Evolutionary conservation across 1,140 invertebrate species (phyloP).

Genomic region (Leptonema lineaticorne): DNA sequence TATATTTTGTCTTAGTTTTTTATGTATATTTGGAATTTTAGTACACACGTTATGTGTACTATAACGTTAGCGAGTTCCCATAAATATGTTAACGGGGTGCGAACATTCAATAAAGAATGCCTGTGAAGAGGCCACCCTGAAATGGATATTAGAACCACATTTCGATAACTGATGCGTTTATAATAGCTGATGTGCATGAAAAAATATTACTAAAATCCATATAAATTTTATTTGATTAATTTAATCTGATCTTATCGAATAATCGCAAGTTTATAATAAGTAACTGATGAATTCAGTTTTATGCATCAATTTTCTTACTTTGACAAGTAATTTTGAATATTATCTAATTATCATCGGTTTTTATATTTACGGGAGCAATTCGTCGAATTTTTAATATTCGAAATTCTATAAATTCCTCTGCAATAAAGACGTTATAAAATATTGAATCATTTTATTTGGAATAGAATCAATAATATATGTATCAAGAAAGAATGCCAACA

Average conservation of each 20-base stretch:
- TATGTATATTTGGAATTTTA: background rate
- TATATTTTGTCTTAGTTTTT: too few relatives aligned
- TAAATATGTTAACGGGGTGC: constrained; percentile 36
- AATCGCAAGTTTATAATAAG: too few relatives aligned
- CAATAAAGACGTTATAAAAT: constrained; percentile 12
- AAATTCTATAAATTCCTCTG: constrained; percentile 5
- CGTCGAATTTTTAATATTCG: background rate
- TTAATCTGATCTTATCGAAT: too few relatives aligned
- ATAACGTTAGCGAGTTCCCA: constrained; percentile 6
- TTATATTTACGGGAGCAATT: too few relatives aligned
- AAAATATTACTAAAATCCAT: too few relatives aligned
- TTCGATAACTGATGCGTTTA: constrained; percentile 22
- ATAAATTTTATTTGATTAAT: too few relatives aligned
- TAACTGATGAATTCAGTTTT: too few relatives aligned
- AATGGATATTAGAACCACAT: constrained; percentile 21
- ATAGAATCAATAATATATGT: background rate
- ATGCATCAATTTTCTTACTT: too few relatives aligned
- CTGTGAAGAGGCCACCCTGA: constrained; percentile 30
- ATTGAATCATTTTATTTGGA: background rate
- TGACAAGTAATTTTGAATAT: too few relatives aligned
- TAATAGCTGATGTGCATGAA: constrained; percentile 21
- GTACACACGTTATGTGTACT: constrained; percentile 1
- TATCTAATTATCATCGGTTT: too few relatives aligned
- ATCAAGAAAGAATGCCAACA: constrained; percentile 14
- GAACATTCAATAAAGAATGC: constrained; percentile 35